These are phyloP conservation scores for Mustelus asterias DNA, from an alignment of 2,113 vertebrate species.

Conservation along the genomic window DNA sequence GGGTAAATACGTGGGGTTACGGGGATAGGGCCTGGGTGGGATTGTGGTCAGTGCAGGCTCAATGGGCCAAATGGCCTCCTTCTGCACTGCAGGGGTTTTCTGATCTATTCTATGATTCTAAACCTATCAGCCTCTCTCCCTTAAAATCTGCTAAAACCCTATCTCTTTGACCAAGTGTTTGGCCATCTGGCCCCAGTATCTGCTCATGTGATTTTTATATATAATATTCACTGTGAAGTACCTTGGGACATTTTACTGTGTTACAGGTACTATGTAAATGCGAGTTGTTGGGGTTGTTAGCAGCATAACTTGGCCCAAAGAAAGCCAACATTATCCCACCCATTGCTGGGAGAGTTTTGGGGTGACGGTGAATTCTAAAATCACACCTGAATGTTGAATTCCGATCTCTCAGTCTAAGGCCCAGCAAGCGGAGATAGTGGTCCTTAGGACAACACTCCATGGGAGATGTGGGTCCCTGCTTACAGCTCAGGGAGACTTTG, in stretches of 20 bases:
- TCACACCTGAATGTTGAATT: background rate
- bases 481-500: too few species aligned
- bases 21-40: too few species aligned
- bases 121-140: too few species aligned
- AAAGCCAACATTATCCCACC: background rate
- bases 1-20: too few species aligned
- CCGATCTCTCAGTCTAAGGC: background rate
- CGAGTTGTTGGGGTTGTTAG: background rate
- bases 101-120: too few species aligned
- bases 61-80: too few species aligned
- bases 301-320: background rate
- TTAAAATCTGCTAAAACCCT: background rate
- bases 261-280: background rate
- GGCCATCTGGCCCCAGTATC: background rate
- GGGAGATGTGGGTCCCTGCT: too few species aligned
- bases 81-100: too few species aligned
- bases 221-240: background rate
- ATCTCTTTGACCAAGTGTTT: background rate
- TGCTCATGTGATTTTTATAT: background rate
- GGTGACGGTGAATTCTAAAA: background rate
- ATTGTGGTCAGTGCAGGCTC: too few species aligned
- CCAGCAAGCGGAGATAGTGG: background rate
- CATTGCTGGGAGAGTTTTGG: background rate
- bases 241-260: background rate
- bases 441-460: background rate